Base-by-base conservation (phyloP, 2,797 vertebrate genomes). In the Oreochromis mossambicus region DNA sequence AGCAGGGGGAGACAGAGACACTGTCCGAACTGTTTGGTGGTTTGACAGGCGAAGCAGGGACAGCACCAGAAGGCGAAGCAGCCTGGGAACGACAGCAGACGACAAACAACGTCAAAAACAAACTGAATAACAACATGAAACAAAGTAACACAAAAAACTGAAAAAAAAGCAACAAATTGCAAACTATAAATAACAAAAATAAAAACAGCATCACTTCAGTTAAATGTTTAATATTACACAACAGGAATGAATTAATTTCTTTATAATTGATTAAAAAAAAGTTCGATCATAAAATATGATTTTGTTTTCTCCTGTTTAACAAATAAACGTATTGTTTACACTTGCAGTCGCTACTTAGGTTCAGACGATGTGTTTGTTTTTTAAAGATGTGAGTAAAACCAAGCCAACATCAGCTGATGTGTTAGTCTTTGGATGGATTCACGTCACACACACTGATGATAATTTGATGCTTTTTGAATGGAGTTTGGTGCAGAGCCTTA, bases 1-100 rank as follows among this genome's bases (percentile, higher is more conserved):
- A 95, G 77, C 87, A 96, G 85, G 26, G 95, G 95, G 82, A 95
- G 95, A 88, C 95, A 95, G 10, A 94, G 85, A 83, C 91, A 90
- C 78, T 95, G 81, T 1, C 93, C 95, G 1, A 81, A 80, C 3
- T 38, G 51, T 26, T 66, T 54, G 1, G 83, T 73, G 66, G 82
- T 88, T 3, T 8, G 56, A 79, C 95, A 96, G 63, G 93, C 84
- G 6, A 92, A 90, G 36, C 95, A 96, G 2, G 88, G 84, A 29
- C 80, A 84, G 17, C 88, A 90, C 78, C 90, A 90, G 48, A 14
- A 86, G 0, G 24, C 81, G 14, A 29, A 87, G 43, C 88, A 87
- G 58, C 90, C 90, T 91, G 17, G 4, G 77, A 32, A 34, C 34
- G 0, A 24, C 12, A 56, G 21, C 6, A 4, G 6, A 38, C 21